phyloP scores from a whole-genome alignment of 1,140 invertebrate species.

The Potamilus streckersoni region DNA sequence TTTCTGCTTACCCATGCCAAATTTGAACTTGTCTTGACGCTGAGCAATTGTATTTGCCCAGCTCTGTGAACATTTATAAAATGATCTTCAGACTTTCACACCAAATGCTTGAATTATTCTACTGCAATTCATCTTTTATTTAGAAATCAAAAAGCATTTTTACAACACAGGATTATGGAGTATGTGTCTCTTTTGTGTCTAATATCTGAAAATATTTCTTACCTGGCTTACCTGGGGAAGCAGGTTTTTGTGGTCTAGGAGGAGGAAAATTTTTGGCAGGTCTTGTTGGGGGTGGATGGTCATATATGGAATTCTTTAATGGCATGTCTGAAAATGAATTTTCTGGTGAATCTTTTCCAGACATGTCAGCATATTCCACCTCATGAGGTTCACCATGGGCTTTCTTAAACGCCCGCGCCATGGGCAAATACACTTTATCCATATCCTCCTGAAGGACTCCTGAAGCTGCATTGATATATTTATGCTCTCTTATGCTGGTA shows the following conservation, averaged over 20 bases:
- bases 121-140: too few species aligned
- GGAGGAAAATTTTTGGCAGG: constrained; percentile 5
- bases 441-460: not conserved
- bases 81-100: too few species aligned
- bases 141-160: too few species aligned
- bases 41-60: too few species aligned
- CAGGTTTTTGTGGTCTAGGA: constrained; percentile 12
- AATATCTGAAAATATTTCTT: too few species aligned
- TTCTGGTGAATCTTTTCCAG: constrained; percentile 20
- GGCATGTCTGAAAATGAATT: constrained; percentile 7
- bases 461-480: constrained; percentile 16
- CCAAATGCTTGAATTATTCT: too few species aligned
- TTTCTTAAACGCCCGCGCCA: constrained; percentile 6
- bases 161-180: too few species aligned
- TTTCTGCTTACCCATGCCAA: too few species aligned
- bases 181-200: too few species aligned
- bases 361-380: constrained; percentile 30
- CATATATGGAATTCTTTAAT: constrained; percentile 10
- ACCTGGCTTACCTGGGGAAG: too few species aligned
- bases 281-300: constrained; percentile 19
- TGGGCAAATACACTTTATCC: constrained; percentile 23
- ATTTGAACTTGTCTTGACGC: too few species aligned
- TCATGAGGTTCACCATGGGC: constrained; percentile 5
- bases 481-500: constrained; percentile 3
- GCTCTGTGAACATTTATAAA: too few species aligned